Evolutionary conservation across 1,140 invertebrate species (phyloP), one percentile per base, ranked within the genome.

Genomic region (Papilio polytes): DNA sequence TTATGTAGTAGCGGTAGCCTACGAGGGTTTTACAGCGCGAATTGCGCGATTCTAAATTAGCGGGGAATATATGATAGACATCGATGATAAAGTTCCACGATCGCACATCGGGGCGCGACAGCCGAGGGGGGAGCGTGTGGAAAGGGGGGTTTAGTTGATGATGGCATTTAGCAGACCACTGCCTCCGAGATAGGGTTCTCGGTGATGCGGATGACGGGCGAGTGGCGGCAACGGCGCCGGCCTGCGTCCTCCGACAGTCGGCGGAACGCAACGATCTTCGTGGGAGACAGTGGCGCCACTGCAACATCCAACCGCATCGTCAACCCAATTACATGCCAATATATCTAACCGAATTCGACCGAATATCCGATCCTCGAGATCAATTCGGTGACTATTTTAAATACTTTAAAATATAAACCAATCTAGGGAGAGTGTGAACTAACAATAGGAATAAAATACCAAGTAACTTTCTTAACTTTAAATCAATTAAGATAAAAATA

Each of bases 151-250:
- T 70, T 31, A 36, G 13, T 70, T 56, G 20, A 51, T 31, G 70
- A 41, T 59, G 59, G 73, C 70, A 85, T 91, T 96, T 97, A 97
- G 94, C 97, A 97, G 85, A 96, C 97, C 74, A 97, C 96, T 12
- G 97, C 97, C 87, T 97, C 96, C 82, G 97, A 97, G 92, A 97
- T 97, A 56, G 97, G 97, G 91, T 97, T 97, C 92, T 97, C 97
- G 78, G 97, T 97, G 91, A 97, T 97, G 92, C 97, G 96, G 90
- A 97, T 97, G 85, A 96, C 96, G 63, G 96, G 96, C 82, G 96
- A 96, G 83, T 96, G 96, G 85, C 95, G 95, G 85, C 96, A 96
- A 78, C 96, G 95, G 85, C 96, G 95, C 56, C 89, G 87, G 48
- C 86, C 87, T 0, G 81, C 85, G 78, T 89, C 89, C 81, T 88